Conservation (phyloP, 2,113 vertebrate genomes). For the Scolopax mira region DNA sequence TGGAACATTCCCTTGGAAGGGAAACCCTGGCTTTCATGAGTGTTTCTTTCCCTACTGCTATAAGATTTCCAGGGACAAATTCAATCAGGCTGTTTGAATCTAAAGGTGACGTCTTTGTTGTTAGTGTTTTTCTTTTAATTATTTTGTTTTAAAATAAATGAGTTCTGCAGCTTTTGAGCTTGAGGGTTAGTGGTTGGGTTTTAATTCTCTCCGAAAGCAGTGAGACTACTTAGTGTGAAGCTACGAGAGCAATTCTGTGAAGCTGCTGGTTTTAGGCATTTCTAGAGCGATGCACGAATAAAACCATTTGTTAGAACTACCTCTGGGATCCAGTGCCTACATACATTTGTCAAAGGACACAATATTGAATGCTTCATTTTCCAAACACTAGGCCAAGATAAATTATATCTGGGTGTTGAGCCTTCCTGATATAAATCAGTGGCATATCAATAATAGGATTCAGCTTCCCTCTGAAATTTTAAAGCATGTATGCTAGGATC, state of each 20-base stretch:
- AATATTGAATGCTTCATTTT: slow-evolving; percentile 72
- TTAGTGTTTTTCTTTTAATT: slow-evolving; percentile 21
- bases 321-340: slow-evolving; percentile 66
- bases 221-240: not conserved
- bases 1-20: not conserved
- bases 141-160: slow-evolving; percentile 40
- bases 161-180: slow-evolving; percentile 27
- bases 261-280: slow-evolving; percentile 29
- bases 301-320: slow-evolving; percentile 70
- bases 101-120: slow-evolving; percentile 15
- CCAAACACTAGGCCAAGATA: slow-evolving; percentile 68
- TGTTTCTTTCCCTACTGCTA: not conserved
- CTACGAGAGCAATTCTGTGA: slow-evolving; percentile 20
- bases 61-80: slow-evolving; percentile 30
- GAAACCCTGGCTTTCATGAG: not conserved
- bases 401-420: slow-evolving; percentile 67
- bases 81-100: slow-evolving; percentile 10
- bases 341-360: slow-evolving; percentile 65
- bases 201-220: slow-evolving; percentile 2
- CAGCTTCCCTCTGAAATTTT: slow-evolving; percentile 26
- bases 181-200: not conserved
- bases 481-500: slow-evolving; percentile 44
- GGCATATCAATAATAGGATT: slow-evolving; percentile 69
- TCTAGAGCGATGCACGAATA: slow-evolving; percentile 25
- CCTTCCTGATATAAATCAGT: slow-evolving; percentile 71